phyloP scores from a whole-genome alignment of 2,888 invertebrate genomes.

The Coelinius sp. region DNA sequence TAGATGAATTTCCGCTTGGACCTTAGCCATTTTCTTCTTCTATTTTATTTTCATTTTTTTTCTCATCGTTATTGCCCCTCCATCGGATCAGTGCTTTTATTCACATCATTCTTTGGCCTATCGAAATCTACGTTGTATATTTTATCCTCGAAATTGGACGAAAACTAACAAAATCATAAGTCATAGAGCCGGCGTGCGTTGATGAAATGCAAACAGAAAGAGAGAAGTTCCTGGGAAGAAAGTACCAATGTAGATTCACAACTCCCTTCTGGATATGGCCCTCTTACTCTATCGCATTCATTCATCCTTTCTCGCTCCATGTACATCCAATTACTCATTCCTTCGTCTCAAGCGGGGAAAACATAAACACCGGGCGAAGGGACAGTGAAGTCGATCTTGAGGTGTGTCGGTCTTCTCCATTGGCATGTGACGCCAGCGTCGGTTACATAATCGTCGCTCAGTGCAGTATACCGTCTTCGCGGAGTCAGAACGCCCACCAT shows the following conservation, averaged over 20 bases:
- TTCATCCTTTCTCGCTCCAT: not conserved
- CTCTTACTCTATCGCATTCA: conserved; percentile 37
- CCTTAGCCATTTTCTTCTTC: not conserved
- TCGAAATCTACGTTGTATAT: conserved; percentile 30
- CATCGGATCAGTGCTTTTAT: conserved; percentile 18
- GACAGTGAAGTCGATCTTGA: conserved; percentile 13
- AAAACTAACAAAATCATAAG: not conserved
- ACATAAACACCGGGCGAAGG: not conserved
- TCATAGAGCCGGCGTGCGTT: not conserved
- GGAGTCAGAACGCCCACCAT: conserved; percentile 27
- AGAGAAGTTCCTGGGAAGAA: conserved; percentile 30
- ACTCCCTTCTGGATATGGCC: conserved; percentile 47
- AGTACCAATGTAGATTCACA: conserved; percentile 23
- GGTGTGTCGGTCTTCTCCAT: conserved; percentile 10
- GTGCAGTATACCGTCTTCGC: conserved; percentile 34
- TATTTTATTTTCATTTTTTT: not conserved
- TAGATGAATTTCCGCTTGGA: not conserved
- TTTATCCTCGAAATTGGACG: conserved; percentile 25
- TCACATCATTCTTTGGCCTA: conserved; percentile 28
- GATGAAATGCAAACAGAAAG: conserved; percentile 9
- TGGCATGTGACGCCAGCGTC: conserved; percentile 42
- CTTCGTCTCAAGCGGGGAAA: not conserved
- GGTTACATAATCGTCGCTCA: conserved; percentile 50
- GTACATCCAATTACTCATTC: too few relatives aligned
- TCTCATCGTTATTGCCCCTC: not conserved